Evolutionary conservation across 2,888 invertebrate genomes (phyloP), one percentile per base, ranked within the genome.

Genomic region (Desoria tigrina): DNA sequence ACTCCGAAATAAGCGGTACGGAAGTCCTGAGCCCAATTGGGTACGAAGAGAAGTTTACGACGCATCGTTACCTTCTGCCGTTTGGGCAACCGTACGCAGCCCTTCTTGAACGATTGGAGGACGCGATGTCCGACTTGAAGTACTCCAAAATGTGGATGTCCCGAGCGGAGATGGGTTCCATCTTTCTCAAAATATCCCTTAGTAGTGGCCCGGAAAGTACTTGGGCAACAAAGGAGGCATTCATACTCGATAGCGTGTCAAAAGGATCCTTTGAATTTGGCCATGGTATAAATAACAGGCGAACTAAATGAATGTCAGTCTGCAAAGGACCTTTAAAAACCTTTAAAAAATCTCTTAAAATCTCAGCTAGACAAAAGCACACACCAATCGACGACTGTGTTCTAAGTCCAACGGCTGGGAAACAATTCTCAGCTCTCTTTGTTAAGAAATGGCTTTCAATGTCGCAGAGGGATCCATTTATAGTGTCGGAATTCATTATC

Each of bases 51-150:
- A 7, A 14, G 2, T 16, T 6, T 14, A 24, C 4, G 14, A 58
- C 42, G n/a, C 58, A 18, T 16, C 37, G 58, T 6, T 45, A n/a
- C 26, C 45, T 58, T 16, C 27, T 58, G 16, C 58, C 58, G 11
- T 58, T 27, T 45, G 49, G 27, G 6, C n/a, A 42, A 45, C 45
- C 58, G 9, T 49, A 45, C 27, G 58, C 58, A 24, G 58, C 58
- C 26, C 28, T 58, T 3, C 9, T 58, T 14, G 61, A 69, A 50
- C 61, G 58, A 23, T 21, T 69, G 27, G 69, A 69, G 32, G 59
- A 63, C 23, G 60, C 39, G 11, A 51, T 55, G 57, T 61, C 53
- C 14, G 7, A 23, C 6, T 55, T 69, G 28, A 37, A 53, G 14
- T 53, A 61, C n/a, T 24, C 45, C 3, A 69, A 69, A 42, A 27